Base-by-base conservation (phyloP, 2,113 vertebrate species). In the Archilochus colubris region DNA sequence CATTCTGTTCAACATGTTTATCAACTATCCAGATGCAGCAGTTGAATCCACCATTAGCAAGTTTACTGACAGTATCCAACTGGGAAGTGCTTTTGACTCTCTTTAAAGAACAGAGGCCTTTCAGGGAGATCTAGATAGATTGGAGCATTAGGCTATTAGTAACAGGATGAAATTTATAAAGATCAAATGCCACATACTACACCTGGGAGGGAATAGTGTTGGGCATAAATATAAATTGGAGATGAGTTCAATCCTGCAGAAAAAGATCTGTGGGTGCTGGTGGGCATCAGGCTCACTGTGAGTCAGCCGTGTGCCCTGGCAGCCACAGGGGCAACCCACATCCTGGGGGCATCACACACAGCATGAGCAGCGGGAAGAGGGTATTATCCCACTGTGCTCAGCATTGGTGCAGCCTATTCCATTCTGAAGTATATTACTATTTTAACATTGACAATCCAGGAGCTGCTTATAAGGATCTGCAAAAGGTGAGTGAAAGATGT, bases 371-470 rank as follows among this genome's bases (percentile, higher is more conserved):
- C 6, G 9, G 27, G 23, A 2, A 48, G 18, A 48, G 38, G 36
- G 5, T 20, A 21, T 17, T 31, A 11, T 31, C 21, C 33, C 0
- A 0, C 16, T 36, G 15, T 30, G 8, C 19, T 27, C 5, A 24
- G 30, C 2, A 1, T 3, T 43, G 33, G 54, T 31, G 24, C 0
- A 0, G 25, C 46, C 46, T 53, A 12, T 36, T 10, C n/a, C 36
- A 36, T 18, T 2, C 51, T 54, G 27, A 14, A n/a, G 14, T 43
- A 25, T 38, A 57, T 27, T 12, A 51, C 15, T 33, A 24, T 69
- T 79, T 73, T 43, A 69, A 24, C 22, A 28, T 33, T 74, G 40
- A 55, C 57, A 8, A 69, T 62, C 64, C 33, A 62, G 6, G 7
- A 9, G 66, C 25, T 66, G 31, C 38, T 81, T 84, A n/a, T 78